Base-by-base conservation (phyloP, 1,140 invertebrate genomes). In the Lithobius niger region DNA sequence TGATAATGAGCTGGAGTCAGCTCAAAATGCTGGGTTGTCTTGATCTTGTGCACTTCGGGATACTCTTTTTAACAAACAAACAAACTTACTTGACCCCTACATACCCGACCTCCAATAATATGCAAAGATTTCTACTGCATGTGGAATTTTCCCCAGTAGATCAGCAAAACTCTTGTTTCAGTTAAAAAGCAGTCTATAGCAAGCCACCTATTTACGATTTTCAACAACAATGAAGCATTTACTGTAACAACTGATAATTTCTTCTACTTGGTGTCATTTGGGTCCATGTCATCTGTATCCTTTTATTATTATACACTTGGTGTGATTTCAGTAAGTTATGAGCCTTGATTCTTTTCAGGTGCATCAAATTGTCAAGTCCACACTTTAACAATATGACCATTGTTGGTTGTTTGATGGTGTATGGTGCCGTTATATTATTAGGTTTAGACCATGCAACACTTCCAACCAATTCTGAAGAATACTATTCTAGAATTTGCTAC, bases 371-470 rank as follows among this genome's bases (percentile, higher is more conserved):
- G 16, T 71, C 70, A 0, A 71, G 70, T 59, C 71, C 71, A 1
- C 71, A 65, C 22, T 60, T 73, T 6, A 73, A 73, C 59, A 72
- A 72, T 54, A 66, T 70, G 4, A 67, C 70, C 2, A 66, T 71
- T 0, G 57, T 67, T 19, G 71, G 71, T 4, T 72, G 71, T 60
- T 67, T 72, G 31, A 51, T 69, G 25, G 69, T 73, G 1, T 73
- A 73, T 52, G 44, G 60, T 10, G 67, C 67, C 1, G 64, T 73
- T 36, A 66, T 72, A 19, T 56, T 70, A 83, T 71, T 92, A 48
- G 88, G 87, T n/a, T 71, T 90, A 31, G 86, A 92, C 70, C 81
- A 86, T 65, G 79, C 82, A n/a, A 84, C 79, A 16, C 66, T 88
- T 27, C 76, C 77, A 52, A 60, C 62, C 27, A 74, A 78, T 45